Evolutionary conservation across 1,140 invertebrate genomes (phyloP).

Genomic region (Pentalonia nigronervosa): DNA sequence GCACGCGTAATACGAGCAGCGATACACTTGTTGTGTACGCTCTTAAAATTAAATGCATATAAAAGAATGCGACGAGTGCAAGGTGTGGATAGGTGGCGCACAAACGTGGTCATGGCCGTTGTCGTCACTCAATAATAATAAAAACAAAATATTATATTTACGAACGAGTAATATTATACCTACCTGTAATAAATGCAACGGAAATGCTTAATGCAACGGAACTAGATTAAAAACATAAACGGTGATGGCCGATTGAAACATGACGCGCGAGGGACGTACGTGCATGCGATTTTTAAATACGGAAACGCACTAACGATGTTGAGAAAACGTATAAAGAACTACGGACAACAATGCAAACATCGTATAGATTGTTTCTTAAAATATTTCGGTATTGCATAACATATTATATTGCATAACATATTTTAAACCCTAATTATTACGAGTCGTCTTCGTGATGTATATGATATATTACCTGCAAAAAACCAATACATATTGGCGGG

Average conservation of each 20-base stretch:
- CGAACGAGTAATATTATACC: background rate
- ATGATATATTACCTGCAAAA: background rate
- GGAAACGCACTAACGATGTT: too few species aligned
- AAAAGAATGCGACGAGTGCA: background rate
- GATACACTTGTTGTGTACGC: background rate
- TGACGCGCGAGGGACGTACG: background rate
- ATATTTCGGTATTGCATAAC: background rate
- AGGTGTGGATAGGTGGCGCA: background rate
- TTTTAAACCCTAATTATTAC: background rate
- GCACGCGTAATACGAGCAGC: background rate
- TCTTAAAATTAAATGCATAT: background rate
- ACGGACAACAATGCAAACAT: background rate
- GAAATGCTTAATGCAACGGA: background rate
- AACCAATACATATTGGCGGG: background rate
- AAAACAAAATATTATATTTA: background rate
- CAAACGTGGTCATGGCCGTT: background rate
- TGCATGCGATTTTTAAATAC: background rate
- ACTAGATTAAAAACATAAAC: background rate
- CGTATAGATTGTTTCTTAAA: background rate
- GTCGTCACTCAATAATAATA: background rate
- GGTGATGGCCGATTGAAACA: background rate
- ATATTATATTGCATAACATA: background rate
- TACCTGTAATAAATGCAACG: background rate
- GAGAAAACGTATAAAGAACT: background rate
- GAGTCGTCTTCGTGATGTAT: background rate